A percentile compares a stretch with the other conserved stretches of the same genome.
phyloP scores from a whole-genome alignment of 2,888 invertebrate species.

The Mesorhabditis belari region DNA sequence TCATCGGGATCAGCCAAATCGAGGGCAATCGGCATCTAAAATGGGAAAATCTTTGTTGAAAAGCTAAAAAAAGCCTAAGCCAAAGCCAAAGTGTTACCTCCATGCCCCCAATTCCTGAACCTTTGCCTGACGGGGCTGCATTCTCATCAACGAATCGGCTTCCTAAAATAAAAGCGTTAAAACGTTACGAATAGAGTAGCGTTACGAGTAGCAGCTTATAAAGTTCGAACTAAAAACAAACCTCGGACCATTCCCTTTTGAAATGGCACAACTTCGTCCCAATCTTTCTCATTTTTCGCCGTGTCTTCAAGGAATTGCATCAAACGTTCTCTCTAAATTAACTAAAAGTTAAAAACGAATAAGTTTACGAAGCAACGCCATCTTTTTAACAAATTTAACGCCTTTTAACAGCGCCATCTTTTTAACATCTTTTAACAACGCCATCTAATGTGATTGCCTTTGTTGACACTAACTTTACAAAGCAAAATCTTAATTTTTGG shows the following conservation, averaged over 20 bases:
- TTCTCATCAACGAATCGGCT: slow-evolving; percentile 8
- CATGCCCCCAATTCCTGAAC: slow-evolving; percentile 15
- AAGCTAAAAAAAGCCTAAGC: background rate
- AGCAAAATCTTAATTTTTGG: no score
- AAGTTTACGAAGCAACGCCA: no score
- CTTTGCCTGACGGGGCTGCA: slow-evolving; percentile 10
- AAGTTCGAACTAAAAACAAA: slow-evolving; percentile 16
- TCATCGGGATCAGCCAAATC: slow-evolving; percentile 25
- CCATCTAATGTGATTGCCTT: no score
- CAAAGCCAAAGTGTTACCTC: background rate
- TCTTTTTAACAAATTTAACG: no score
- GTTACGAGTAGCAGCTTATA: no score
- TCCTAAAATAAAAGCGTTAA: slow-evolving; percentile 14
- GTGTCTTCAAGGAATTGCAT: slow-evolving; percentile 95
- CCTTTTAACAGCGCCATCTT: no score
- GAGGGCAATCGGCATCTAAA: slow-evolving; percentile 51
- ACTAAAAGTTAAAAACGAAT: no score
- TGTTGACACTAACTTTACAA: no score
- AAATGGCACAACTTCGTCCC: slow-evolving; percentile 88
- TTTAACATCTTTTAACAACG: no score
- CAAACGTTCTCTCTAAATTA: slow-evolving; percentile 76
- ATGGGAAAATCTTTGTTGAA: background rate
- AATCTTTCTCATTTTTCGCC: slow-evolving; percentile 93
- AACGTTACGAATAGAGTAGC: no score
- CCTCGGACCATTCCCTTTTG: slow-evolving; percentile 83